Evolutionary conservation across 2,113 vertebrate genomes (phyloP).

Genomic region (Trogon melanurus): DNA sequence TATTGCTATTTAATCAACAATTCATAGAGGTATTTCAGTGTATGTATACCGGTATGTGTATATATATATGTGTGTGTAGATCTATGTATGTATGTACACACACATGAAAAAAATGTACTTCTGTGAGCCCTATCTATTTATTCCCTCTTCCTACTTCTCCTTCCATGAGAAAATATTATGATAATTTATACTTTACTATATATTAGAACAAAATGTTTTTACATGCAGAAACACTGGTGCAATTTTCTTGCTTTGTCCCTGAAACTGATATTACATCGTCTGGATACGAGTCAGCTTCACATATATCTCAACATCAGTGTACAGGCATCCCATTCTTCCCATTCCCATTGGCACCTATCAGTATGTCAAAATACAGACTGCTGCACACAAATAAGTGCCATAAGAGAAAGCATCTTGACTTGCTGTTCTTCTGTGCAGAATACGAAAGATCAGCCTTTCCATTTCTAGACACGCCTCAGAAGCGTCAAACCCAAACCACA

Average conservation of each 20-base stretch:
- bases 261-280: background rate
- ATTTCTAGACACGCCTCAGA: background rate
- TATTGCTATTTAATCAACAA: background rate
- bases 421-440: background rate
- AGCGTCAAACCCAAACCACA: background rate
- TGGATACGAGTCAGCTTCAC: background rate
- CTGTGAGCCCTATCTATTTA: background rate
- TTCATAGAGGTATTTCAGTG: background rate
- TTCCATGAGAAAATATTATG: background rate
- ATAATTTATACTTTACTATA: background rate
- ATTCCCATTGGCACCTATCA: background rate
- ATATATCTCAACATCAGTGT: background rate
- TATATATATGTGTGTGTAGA: background rate
- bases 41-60: accelerated
- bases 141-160: background rate
- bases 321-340: background rate
- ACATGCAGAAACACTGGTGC: background rate
- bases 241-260: background rate
- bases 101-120: background rate
- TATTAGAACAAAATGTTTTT: background rate
- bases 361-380: background rate
- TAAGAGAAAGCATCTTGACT: background rate
- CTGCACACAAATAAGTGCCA: background rate
- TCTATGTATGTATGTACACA: accelerated
- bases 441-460: background rate